Evolutionary conservation across 2,797 vertebrate genomes (phyloP).

Genomic region (Coilia nasus): DNA sequence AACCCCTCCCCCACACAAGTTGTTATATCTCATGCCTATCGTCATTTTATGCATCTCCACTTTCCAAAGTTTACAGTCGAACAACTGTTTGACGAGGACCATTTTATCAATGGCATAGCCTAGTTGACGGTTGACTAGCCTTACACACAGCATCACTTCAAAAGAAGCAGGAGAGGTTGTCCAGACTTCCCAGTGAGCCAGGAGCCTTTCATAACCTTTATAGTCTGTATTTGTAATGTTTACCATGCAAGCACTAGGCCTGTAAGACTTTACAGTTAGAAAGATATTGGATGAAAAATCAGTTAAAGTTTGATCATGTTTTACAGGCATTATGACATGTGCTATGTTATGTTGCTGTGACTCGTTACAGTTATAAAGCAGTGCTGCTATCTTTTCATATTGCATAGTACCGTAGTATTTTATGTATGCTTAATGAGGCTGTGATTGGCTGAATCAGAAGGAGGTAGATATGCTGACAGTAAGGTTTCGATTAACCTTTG

Average conservation of each 20-base stretch:
- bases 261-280: background rate
- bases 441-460: background rate
- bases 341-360: background rate
- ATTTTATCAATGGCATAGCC: too few relatives aligned
- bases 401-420: background rate
- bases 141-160: background rate
- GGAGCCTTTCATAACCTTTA: background rate
- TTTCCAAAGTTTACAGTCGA: too few relatives aligned
- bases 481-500: slow-evolving; percentile 72
- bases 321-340: background rate
- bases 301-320: background rate
- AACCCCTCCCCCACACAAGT: background rate
- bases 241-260: background rate
- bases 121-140: background rate
- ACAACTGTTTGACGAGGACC: too few relatives aligned
- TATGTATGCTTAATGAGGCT: background rate
- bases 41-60: too few relatives aligned
- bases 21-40: too few relatives aligned
- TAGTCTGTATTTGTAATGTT: background rate
- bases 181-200: background rate
- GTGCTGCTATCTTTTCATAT: background rate
- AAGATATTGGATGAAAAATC: background rate
- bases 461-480: slow-evolving; percentile 63
- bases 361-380: background rate
- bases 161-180: background rate